Conservation (phyloP, 2,113 vertebrate genomes). For the Ia io region DNA sequence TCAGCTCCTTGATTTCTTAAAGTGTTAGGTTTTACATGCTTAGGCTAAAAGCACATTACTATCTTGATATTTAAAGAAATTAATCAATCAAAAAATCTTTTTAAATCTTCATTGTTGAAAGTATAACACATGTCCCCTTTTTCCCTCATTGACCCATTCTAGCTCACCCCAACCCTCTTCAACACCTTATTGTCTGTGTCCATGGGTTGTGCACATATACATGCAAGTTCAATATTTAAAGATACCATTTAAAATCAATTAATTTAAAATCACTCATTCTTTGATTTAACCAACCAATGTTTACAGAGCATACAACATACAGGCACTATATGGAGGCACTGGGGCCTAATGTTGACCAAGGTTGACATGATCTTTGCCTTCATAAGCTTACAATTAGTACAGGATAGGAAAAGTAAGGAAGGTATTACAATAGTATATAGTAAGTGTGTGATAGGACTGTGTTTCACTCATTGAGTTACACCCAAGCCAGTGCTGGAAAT, state of each 20-base stretch:
- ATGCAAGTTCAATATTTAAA: neutral
- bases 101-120: too few relatives aligned
- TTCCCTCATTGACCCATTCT: too few relatives aligned
- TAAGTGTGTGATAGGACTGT: neutral
- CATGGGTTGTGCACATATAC: too few relatives aligned
- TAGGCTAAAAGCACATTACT: neutral
- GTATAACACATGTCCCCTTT: too few relatives aligned
- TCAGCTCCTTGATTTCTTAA: neutral
- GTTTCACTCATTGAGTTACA: neutral
- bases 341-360: neutral
- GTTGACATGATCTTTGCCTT: neutral
- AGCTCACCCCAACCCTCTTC: too few relatives aligned
- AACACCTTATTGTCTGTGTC: too few relatives aligned
- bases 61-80: neutral
- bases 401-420: neutral
- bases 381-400: neutral
- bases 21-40: neutral
- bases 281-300: neutral
- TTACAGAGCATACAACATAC: neutral
- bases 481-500: neutral
- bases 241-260: neutral
- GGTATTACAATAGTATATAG: neutral
- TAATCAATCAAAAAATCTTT: neutral
- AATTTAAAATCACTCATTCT: conserved; percentile 2
- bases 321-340: neutral